Evolutionary conservation across 2,888 invertebrate species (phyloP), one percentile per base, ranked within the genome.

Genomic region (Caenorhabditis doughertyi): DNA sequence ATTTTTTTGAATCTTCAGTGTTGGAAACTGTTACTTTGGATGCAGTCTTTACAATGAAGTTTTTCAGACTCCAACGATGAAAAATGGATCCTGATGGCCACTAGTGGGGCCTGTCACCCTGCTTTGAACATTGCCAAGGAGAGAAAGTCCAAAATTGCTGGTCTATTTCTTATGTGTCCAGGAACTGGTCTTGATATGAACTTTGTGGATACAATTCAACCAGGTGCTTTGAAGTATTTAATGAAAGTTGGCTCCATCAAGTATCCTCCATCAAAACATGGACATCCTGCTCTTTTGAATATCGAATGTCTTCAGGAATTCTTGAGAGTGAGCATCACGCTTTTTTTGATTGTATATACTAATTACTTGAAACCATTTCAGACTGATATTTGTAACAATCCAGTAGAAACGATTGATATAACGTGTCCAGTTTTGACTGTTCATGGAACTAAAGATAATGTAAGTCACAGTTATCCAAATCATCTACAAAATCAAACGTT

Each of bases 131-230:
- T 83, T 21, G 84, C 86, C n/a, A 79, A 73, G n/a, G 8, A 39
- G 0, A 53, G 62, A 13, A 83, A 83, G 8, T 51, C 81, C 13
- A 81, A 81, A 23, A 70, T 86, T 4, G 35, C 67, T 35, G 86
- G 84, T 55, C 67, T 86, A 4, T 84, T 84, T 25, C 73, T 86
- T 7, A 82, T 86, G 62, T 86, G 84, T 49, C 86, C 86, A 9
- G 86, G 86, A 23, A 71, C 79, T n/a, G 49, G 64, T 11, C 49
- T 86, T 18, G 74, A 68, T 35, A 44, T 86, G 68, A 65, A 56
- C 25, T 86, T 84, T 53, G 81, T 84, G 21, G 73, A 86, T 13
- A 71, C 74, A 4, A 74, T 86, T 23, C 77, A 79, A 29, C 84
- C 84, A 1, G 79, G 81, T 25, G 81, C 84, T 4, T 42, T 84